Evolutionary conservation across 2,113 vertebrate genomes (phyloP).

Genomic region (Sclerurus mexicanus): DNA sequence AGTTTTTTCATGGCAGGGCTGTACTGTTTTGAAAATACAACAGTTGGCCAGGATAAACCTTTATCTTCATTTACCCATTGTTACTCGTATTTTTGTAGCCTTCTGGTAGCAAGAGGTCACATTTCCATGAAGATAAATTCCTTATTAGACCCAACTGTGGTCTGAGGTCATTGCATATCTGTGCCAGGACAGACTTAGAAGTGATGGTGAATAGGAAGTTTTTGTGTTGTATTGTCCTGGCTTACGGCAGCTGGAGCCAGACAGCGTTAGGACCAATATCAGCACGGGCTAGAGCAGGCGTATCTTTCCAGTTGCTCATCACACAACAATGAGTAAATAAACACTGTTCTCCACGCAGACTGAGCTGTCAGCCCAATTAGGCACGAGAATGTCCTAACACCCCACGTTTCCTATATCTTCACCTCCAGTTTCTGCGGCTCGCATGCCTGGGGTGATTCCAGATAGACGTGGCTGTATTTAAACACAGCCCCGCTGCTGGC

Average conservation of each 20-base stretch:
- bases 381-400: conserved; percentile 64
- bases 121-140: conserved; percentile 80
- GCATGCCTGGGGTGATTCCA: conserved; percentile 72
- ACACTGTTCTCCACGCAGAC: conserved; percentile 77
- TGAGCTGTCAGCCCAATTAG: conserved; percentile 88
- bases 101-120: conserved; percentile 68
- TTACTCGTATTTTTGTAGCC: conserved; percentile 64
- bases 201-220: conserved; percentile 87
- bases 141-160: conserved; percentile 52
- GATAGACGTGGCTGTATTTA: conserved; percentile 69
- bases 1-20: conserved; percentile 39
- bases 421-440: conserved; percentile 71
- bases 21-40: conserved; percentile 58
- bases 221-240: conserved; percentile 83
- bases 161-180: conserved; percentile 76
- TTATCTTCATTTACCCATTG: conserved; percentile 74
- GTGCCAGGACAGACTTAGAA: conserved; percentile 71
- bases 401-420: conserved; percentile 63
- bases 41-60: conserved; percentile 59
- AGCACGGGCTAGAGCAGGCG: conserved; percentile 71
- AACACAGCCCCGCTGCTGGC: conserved; percentile 63
- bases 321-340: conserved; percentile 88
- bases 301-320: conserved; percentile 87
- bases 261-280: conserved; percentile 79
- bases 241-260: conserved; percentile 81